These are phyloP conservation scores for Emydura subglobosa DNA, from an alignment of 2,113 vertebrate species.

Conservation along the genomic window DNA sequence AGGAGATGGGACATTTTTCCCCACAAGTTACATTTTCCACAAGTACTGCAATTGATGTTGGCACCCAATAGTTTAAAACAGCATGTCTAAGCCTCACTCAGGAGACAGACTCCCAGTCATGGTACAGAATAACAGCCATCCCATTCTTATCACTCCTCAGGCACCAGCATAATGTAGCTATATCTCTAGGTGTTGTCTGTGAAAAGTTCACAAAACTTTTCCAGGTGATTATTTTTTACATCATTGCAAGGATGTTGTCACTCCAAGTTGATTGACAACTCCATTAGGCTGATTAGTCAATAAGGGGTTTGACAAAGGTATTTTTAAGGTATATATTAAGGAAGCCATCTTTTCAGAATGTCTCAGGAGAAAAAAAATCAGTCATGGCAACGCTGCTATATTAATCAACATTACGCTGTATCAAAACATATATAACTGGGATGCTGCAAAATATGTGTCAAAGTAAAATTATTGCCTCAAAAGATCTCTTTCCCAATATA, in stretches of 20 bases:
- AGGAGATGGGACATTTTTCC: not conserved
- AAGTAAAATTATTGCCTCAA: not conserved
- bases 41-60: not conserved
- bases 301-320: conserved; percentile 10
- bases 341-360: not conserved
- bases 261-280: conserved; percentile 26
- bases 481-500: not conserved
- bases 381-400: not conserved
- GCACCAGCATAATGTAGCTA: not conserved
- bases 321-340: not conserved
- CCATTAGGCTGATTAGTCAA: conserved; percentile 1
- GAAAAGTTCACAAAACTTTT: conserved; percentile 31
- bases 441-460: not conserved
- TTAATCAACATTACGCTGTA: not conserved
- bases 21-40: not conserved
- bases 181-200: not conserved
- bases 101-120: conserved; percentile 20
- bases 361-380: not conserved
- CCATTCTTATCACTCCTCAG: conserved; percentile 19
- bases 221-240: conserved; percentile 30
- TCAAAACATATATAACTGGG: not conserved
- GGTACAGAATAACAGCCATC: conserved; percentile 13
- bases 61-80: conserved; percentile 12
- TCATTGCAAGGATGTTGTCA: conserved; percentile 40
- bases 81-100: conserved; percentile 11